Conservation (phyloP, 2,888 invertebrate species). For the Dasypolia templi region DNA sequence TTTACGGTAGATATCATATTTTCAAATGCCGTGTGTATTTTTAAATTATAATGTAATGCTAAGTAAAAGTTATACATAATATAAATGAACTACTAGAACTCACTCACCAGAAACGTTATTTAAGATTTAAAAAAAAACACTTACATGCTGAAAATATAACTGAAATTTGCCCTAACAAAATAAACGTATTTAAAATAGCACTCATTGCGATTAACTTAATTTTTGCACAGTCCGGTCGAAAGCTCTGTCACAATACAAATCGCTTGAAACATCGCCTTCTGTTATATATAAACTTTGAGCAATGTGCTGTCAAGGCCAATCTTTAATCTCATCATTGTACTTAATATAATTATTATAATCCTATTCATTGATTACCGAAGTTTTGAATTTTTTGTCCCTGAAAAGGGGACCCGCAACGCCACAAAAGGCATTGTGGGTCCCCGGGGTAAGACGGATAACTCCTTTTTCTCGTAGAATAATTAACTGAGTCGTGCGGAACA, state of each 20-base stretch:
- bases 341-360: conserved; percentile 5
- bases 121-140: conserved; percentile 52
- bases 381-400: background rate
- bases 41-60: background rate
- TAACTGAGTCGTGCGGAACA: background rate
- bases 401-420: background rate
- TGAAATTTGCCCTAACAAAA: conserved; percentile 68
- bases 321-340: conserved; percentile 40
- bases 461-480: background rate
- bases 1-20: background rate
- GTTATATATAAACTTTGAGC: conserved; percentile 72
- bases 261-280: conserved; percentile 44
- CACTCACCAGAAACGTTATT: background rate
- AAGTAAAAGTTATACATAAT: too few relatives aligned
- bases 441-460: background rate
- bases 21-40: background rate
- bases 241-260: conserved; percentile 69
- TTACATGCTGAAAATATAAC: conserved; percentile 72
- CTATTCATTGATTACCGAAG: background rate
- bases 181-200: conserved; percentile 63
- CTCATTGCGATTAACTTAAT: conserved; percentile 66
- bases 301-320: conserved; percentile 67
- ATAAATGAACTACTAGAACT: background rate
- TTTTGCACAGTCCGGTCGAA: conserved; percentile 64
- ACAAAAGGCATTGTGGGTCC: background rate